phyloP scores from a whole-genome alignment of 2,888 invertebrate species.

The Phaonia tiefii region DNA sequence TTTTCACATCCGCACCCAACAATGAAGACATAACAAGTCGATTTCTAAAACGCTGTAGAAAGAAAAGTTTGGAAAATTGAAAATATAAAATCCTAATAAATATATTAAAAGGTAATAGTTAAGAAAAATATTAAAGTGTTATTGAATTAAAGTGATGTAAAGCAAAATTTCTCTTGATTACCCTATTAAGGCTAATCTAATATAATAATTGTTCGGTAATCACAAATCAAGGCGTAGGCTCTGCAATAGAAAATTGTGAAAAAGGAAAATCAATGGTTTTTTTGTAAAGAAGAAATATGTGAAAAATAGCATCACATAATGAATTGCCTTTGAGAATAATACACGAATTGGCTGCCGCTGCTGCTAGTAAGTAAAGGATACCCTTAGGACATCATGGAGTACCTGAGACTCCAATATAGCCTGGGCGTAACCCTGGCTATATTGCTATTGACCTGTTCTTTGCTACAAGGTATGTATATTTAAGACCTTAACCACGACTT shows the following conservation, averaged over 20 bases:
- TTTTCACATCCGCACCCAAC: slow-evolving; percentile 74
- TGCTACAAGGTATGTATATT: slow-evolving; percentile 56
- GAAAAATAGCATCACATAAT: slow-evolving; percentile 31
- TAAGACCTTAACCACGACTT: background rate
- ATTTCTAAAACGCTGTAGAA: slow-evolving; percentile 11
- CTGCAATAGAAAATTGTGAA: background rate
- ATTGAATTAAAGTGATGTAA: slow-evolving; percentile 25
- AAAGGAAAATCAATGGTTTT: slow-evolving; percentile 61
- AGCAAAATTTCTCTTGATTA: background rate
- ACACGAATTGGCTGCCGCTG: background rate
- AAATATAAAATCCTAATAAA: no score
- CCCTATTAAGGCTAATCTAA: slow-evolving; percentile 30
- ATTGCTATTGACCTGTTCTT: slow-evolving; percentile 42
- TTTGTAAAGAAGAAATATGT: slow-evolving; percentile 24
- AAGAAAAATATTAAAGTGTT: slow-evolving; percentile 44
- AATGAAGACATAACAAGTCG: slow-evolving; percentile 58
- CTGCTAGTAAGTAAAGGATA: slow-evolving; percentile 55
- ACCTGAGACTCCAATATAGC: slow-evolving; percentile 34
- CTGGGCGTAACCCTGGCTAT: slow-evolving; percentile 62
- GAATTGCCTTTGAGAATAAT: slow-evolving; percentile 19
- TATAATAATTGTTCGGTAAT: slow-evolving; percentile 23
- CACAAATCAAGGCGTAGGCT: slow-evolving; percentile 62
- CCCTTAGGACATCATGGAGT: slow-evolving; percentile 30
- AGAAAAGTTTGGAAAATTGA: background rate
- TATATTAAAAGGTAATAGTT: slow-evolving; percentile 7